phyloP scores from a whole-genome alignment of 2,888 invertebrate genomes.

The Standfussiana lucernea region DNA sequence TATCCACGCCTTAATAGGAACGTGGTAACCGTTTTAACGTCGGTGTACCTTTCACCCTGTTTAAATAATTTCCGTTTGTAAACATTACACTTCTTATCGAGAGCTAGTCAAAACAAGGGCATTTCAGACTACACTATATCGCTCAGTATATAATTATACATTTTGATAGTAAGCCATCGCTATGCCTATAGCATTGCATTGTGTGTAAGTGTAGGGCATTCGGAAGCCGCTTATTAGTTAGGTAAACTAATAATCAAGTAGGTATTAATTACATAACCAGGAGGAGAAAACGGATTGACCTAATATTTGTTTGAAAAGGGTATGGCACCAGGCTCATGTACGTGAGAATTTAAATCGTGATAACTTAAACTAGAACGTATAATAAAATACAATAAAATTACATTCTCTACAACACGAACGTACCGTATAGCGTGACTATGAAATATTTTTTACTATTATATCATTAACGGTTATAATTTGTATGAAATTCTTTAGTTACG shows the following conservation, averaged over 20 bases:
- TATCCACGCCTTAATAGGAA: too few species aligned
- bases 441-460: slow-evolving; percentile 58
- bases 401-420: slow-evolving; percentile 16
- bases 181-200: neutral
- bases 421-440: slow-evolving; percentile 56
- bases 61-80: neutral
- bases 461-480: slow-evolving; percentile 53
- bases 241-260: neutral
- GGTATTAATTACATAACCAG: neutral
- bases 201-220: neutral
- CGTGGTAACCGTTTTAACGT: too few species aligned
- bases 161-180: neutral
- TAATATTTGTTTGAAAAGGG: neutral
- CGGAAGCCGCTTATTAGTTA: neutral
- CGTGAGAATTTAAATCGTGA: too few species aligned
- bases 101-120: slow-evolving; percentile 28
- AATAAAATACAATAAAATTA: slow-evolving; percentile 41
- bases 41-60: too few species aligned
- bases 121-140: neutral
- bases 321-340: too few species aligned
- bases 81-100: slow-evolving; percentile 2
- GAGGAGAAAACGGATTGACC: neutral
- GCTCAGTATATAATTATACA: neutral
- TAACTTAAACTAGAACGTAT: neutral
- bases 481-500: slow-evolving; percentile 50